Evolutionary conservation across 2,888 invertebrate genomes (phyloP).

Genomic region (Drosophila stalkeri): DNA sequence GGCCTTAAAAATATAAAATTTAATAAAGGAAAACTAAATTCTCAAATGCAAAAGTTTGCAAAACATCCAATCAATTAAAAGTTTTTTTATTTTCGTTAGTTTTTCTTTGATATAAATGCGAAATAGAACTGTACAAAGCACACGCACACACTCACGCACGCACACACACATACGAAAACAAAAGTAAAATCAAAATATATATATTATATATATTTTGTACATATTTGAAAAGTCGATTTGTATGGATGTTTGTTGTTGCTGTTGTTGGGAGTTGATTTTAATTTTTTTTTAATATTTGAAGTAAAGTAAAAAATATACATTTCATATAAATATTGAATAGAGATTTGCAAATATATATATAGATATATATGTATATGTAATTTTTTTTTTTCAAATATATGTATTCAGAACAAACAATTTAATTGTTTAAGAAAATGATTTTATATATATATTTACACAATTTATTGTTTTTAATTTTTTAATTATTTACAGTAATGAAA

Average conservation of each 20-base stretch:
- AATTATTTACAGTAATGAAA: constrained; percentile 83
- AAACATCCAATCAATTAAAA: constrained; percentile 59
- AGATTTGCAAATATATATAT: constrained; percentile 80
- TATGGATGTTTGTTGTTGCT: constrained; percentile 38
- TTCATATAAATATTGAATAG: constrained; percentile 78
- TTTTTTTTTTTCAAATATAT: constrained; percentile 47
- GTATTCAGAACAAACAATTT: constrained; percentile 76
- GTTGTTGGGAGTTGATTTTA: constrained; percentile 50
- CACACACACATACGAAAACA: constrained; percentile 19
- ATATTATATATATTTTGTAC: constrained; percentile 39
- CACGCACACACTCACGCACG: constrained; percentile 29
- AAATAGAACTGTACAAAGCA: constrained; percentile 45
- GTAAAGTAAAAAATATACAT: constrained; percentile 73
- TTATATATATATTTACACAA: constrained; percentile 84
- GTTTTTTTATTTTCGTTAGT: constrained; percentile 25
- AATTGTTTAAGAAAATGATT: constrained; percentile 62
- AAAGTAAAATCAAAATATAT: constrained; percentile 33
- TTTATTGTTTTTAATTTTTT: constrained; percentile 41
- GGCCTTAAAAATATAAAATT: constrained; percentile 47
- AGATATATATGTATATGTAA: constrained; percentile 54
- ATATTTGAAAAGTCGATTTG: constrained; percentile 54
- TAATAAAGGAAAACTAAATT: constrained; percentile 25
- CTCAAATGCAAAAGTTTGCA: constrained; percentile 67
- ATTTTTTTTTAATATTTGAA: constrained; percentile 59
- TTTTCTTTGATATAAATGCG: constrained; percentile 28